Evolutionary conservation across 2,888 invertebrate genomes (phyloP).

Genomic region (Diaphora mendica): DNA sequence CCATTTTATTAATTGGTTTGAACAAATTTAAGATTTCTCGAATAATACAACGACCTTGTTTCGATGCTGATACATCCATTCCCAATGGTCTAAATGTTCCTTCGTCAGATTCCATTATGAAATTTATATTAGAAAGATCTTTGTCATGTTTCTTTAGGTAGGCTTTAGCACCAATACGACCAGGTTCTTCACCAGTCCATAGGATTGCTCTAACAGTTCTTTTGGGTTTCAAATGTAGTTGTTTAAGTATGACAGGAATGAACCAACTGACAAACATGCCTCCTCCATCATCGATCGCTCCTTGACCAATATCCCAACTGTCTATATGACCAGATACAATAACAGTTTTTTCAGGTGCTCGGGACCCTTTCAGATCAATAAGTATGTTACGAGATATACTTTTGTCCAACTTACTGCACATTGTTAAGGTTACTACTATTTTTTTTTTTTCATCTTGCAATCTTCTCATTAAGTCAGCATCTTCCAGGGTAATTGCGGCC

Average conservation of each 20-base stretch:
- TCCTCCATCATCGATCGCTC: slow-evolving; percentile 96
- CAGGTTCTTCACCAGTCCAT: slow-evolving; percentile 94
- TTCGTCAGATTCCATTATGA: slow-evolving; percentile 94
- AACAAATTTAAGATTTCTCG: slow-evolving; percentile 88
- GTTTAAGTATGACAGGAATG: slow-evolving; percentile 89
- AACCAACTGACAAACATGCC: slow-evolving; percentile 94
- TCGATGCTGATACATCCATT: slow-evolving; percentile 88
- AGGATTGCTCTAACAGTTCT: slow-evolving; percentile 91
- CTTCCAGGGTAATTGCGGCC: slow-evolving; percentile 91
- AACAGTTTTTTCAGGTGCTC: slow-evolving; percentile 84
- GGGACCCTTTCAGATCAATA: slow-evolving; percentile 87
- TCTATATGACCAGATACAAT: slow-evolving; percentile 94
- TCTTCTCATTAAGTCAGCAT: slow-evolving; percentile 90
- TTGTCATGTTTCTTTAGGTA: slow-evolving; percentile 88
- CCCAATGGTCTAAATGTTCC: slow-evolving; percentile 93
- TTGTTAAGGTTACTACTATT: slow-evolving; percentile 83
- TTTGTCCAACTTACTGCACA: slow-evolving; percentile 87
- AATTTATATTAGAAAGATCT: slow-evolving; percentile 88
- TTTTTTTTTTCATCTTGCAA: slow-evolving; percentile 83
- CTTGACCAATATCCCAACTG: slow-evolving; percentile 96
- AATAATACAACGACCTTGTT: slow-evolving; percentile 89
- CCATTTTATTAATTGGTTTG: slow-evolving; percentile 86
- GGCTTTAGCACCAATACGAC: slow-evolving; percentile 88
- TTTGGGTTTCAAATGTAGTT: slow-evolving; percentile 88
- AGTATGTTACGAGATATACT: slow-evolving; percentile 90